Evolutionary conservation across 2,113 vertebrate species (phyloP), one percentile per base, ranked within the genome.

Genomic region (Semnopithecus entellus): DNA sequence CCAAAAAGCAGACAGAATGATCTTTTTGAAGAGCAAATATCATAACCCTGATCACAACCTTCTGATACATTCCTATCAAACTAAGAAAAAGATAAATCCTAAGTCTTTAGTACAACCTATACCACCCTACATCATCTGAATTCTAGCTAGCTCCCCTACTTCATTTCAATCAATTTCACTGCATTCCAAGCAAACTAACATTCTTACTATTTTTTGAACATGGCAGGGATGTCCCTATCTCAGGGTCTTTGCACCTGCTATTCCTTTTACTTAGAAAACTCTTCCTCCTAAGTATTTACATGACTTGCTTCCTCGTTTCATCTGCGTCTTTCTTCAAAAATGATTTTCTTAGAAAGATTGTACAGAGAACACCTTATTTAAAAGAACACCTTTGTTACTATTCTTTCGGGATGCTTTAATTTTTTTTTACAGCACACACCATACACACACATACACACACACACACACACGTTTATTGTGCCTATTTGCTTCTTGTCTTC

Each of bases 241-340:
- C 20, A 40, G 38, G 43, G 32, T 10, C 32, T 35, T 25, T 79
- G 50, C 8, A 83, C 35, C 66, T 72, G 52, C 64, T 70, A 13
- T 48, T 73, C 9, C 6, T 17, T 93, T 95, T 59, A 52, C 50
- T 35, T 97, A 50, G 50, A 72, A 95, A 88, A 27, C 10, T n/a
- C 45, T n/a, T 52, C 76, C 20, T 8, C 6, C 10, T 32, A 73
- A 16, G 45, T 61, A 50, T 12, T 82, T 64, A 11, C 14, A 72
- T n/a, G 2, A 18, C 43, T 66, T 70, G 25, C 6, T 90, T 81
- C 38, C 68, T 87, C n/a, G 40, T 80, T 90, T 85, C 75, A 57
- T 73, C 38, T 59, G 86, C 9, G 22, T 80, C 40, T 93, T 92
- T 94, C 90, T 88, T 95, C 84, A 92, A 55, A 80, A 87, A n/a